Base-by-base conservation (phyloP, 2,113 vertebrate species). In the Ivindomyrus marchei region DNA sequence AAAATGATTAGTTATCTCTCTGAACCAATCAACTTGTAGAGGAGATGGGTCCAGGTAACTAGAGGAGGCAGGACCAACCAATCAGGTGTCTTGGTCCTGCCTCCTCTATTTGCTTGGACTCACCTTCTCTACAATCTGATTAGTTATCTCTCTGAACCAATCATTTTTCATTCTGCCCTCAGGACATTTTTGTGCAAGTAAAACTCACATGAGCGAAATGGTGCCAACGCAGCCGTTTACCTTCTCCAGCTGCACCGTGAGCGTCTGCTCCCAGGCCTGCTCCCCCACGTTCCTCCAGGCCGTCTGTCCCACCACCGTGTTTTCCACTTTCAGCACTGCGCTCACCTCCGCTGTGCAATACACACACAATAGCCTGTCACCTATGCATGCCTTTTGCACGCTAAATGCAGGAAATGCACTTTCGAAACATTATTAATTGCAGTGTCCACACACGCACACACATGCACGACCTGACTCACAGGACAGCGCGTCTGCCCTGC, bases 201-300 rank as follows among this genome's bases (percentile, higher is more conserved):
- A 53, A 53, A 19, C 52, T 53, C 52, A 53, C 52, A 53, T 19
- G 52, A 53, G 56, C 31, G 17, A 46, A 27, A 49, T 85, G 50
- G 21, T 88, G 4, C 27, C 13, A 0, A 7, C 7, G 11, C 1
- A 31, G 62, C 62, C 31, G 88, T 96, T 95, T 90, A 98, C 97
- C 96, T 97, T 95, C 91, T 98, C 97, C 91, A 98, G 95, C 92
- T 98, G 96, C 93, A 98, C 95, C 4, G 97, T 96, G 91, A 98
- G 97, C 53, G 92, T 97, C 93, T 98, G 97, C 92, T 97, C 96
- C 97, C 97, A 98, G 4, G 97, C 93, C 0, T 94, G 95, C 36
- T 95, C 96, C 89, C 97, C 96, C 7, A 96, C 95, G 0, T 95
- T 95, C 92, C 92, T 97, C 97, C 97, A 98, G 47, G 96, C 93